phyloP scores from a whole-genome alignment of 2,113 vertebrate genomes.

The Paedocypris sp. region DNA sequence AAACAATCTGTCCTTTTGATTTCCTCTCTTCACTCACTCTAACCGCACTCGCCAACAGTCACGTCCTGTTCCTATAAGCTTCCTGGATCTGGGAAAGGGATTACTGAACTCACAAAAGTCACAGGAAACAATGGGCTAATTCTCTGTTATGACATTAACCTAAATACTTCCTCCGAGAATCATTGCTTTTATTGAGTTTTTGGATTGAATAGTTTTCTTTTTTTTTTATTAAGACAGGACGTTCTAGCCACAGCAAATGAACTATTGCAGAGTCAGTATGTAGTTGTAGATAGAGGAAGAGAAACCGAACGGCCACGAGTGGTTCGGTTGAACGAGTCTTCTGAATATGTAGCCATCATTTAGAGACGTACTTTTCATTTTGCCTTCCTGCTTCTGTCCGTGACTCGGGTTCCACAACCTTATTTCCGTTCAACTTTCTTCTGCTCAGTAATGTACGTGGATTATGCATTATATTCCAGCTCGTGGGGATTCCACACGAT shows the following conservation, averaged over 20 bases:
- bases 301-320: background rate
- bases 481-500: no score
- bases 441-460: background rate
- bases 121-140: conserved; percentile 21
- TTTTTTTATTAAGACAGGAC: no score
- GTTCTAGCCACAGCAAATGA: no score
- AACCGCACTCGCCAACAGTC: background rate
- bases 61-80: conserved; percentile 10
- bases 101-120: conserved; percentile 31
- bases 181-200: no score
- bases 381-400: background rate
- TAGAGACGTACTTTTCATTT: background rate
- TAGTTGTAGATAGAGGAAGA: background rate
- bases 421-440: background rate
- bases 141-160: conserved; percentile 2
- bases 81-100: conserved; percentile 27
- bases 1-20: background rate
- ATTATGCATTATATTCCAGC: background rate
- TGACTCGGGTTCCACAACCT: background rate
- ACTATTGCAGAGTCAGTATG: no score
- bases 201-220: background rate
- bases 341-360: background rate
- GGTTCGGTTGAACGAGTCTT: background rate
- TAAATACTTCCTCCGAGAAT: conserved; percentile 13
- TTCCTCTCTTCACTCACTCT: background rate